phyloP scores from a whole-genome alignment of 2,797 vertebrate genomes.

The Alosa sapidissima region DNA sequence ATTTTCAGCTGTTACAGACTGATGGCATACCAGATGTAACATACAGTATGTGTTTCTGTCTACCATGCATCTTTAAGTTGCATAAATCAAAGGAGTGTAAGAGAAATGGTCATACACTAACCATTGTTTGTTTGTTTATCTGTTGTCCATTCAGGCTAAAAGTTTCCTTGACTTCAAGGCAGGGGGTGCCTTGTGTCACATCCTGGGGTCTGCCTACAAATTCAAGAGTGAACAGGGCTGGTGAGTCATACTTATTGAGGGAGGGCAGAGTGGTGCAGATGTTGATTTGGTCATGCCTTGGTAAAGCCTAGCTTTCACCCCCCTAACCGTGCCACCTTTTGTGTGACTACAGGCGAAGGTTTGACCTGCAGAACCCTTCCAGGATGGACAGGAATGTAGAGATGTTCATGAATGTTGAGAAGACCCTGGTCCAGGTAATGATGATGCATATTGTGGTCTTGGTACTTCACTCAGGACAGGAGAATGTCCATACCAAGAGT shows the following conservation, averaged over 20 bases:
- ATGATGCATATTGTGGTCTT: neutral
- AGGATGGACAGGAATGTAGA: slow-evolving; percentile 98
- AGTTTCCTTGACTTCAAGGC: slow-evolving; percentile 98
- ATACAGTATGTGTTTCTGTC: no score
- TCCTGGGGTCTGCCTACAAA: slow-evolving; percentile 96
- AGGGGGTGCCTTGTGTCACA: slow-evolving; percentile 92
- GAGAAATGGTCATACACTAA: neutral
- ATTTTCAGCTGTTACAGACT: no score
- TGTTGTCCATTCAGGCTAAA: slow-evolving; percentile 78
- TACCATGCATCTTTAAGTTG: no score
- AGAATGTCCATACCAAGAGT: neutral
- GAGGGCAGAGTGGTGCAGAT: neutral
- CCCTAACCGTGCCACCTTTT: neutral
- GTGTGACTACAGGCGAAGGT: slow-evolving; percentile 81
- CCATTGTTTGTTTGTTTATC: neutral
- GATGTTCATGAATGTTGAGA: slow-evolving; percentile 99
- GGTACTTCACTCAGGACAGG: neutral
- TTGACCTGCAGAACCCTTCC: slow-evolving; percentile 97
- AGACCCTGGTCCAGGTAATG: slow-evolving; percentile 91
- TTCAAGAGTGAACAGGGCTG: slow-evolving; percentile 98
- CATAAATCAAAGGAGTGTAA: neutral
- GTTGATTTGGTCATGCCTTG: neutral
- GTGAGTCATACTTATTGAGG: slow-evolving; percentile 72
- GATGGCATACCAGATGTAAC: no score
- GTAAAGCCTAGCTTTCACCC: neutral